These are phyloP conservation scores for Toxotes chatareus DNA, from an alignment of 2,113 vertebrate species.

Conservation along the genomic window DNA sequence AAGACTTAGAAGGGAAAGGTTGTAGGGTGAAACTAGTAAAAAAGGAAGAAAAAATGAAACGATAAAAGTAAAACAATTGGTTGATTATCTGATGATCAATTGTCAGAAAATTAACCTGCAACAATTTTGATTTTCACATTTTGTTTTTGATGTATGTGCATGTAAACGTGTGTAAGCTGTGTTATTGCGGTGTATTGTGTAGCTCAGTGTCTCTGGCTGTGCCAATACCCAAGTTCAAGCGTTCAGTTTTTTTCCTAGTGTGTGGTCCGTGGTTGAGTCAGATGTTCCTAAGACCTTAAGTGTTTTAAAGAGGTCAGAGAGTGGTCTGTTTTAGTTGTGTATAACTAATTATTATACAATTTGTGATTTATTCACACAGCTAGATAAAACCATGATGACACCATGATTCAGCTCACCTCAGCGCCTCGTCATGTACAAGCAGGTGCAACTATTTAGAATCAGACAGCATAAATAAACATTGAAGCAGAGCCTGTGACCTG, in stretches of 20 bases:
- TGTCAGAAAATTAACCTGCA: no score
- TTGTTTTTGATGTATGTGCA: background rate
- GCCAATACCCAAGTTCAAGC: slow-evolving; percentile 5
- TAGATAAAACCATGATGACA: background rate
- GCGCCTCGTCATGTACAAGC: background rate
- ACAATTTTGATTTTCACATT: background rate
- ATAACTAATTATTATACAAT: background rate
- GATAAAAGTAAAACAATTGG: no score
- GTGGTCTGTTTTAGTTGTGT: background rate
- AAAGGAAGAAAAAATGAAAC: no score
- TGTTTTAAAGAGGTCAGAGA: background rate
- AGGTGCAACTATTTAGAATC: background rate
- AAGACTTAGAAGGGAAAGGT: no score
- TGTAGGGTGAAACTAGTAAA: no score
- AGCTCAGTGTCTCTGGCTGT: slow-evolving; percentile 26
- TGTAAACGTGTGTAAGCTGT: background rate
- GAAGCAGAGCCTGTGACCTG: background rate
- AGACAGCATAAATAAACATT: background rate
- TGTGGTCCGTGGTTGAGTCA: slow-evolving; percentile 62
- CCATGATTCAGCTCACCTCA: background rate
- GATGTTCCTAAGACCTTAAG: slow-evolving; percentile 41
- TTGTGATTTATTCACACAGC: background rate
- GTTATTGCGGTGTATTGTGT: background rate
- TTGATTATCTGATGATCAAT: no score
- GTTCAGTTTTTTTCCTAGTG: slow-evolving; percentile 26